These are phyloP conservation scores for Armadillidium nasatum DNA, from an alignment of 1,140 invertebrate species.

Conservation along the genomic window DNA sequence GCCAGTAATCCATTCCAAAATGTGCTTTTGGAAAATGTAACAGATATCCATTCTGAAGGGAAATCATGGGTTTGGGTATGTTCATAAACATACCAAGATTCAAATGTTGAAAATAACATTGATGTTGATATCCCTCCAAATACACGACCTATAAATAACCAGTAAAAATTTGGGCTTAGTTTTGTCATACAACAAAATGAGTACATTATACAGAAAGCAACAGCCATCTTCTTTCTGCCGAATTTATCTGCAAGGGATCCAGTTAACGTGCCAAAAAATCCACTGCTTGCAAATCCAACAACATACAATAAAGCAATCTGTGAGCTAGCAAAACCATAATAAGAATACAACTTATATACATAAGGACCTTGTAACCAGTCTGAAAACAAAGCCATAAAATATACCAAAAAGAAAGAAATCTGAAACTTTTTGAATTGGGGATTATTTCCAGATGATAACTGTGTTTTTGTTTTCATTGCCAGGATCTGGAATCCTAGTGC, in stretches of 20 bases:
- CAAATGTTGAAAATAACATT: conserved; percentile 67
- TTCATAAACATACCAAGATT: conserved; percentile 66
- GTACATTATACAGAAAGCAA: conserved; percentile 61
- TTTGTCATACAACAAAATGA: conserved; percentile 61
- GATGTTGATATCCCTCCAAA: conserved; percentile 66
- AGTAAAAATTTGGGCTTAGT: conserved; percentile 51
- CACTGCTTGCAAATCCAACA: conserved; percentile 63
- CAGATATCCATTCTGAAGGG: conserved; percentile 55
- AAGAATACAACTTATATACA: conserved; percentile 63
- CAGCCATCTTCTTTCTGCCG: conserved; percentile 51
- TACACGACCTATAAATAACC: conserved; percentile 55
- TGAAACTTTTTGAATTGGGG: conserved; percentile 57
- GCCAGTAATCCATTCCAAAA: conserved; percentile 66
- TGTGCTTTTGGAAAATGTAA: conserved; percentile 62
- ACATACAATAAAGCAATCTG: conserved; percentile 63
- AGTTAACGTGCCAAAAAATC: conserved; percentile 62
- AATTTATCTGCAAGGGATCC: conserved; percentile 61
- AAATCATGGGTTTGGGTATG: conserved; percentile 59
- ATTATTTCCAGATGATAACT: conserved; percentile 42
- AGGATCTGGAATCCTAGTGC: conserved; percentile 37
- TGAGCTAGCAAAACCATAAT: conserved; percentile 61
- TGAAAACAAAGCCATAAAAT: conserved; percentile 60
- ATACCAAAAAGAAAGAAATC: conserved; percentile 58
- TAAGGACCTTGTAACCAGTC: conserved; percentile 72
- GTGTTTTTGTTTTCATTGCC: conserved; percentile 40